phyloP scores from a whole-genome alignment of 2,113 vertebrate species.

The Xerus inauris region DNA sequence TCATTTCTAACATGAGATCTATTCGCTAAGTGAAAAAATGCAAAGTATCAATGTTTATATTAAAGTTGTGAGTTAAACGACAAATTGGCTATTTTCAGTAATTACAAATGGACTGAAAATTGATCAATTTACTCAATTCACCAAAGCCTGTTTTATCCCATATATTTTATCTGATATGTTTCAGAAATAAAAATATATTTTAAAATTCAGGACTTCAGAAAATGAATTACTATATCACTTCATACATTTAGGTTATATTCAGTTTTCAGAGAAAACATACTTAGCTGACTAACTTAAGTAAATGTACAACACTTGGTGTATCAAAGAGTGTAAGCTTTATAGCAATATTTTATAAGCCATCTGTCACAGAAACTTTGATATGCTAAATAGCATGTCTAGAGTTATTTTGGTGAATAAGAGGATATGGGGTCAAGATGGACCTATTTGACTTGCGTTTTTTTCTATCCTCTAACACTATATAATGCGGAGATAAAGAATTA shows the following conservation, averaged over 20 bases:
- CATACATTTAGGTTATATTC: constrained; percentile 30
- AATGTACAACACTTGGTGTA: background rate
- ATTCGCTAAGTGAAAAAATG: constrained; percentile 29
- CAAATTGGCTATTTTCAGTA: background rate
- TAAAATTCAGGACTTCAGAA: constrained; percentile 23
- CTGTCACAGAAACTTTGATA: background rate
- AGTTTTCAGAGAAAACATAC: constrained; percentile 51
- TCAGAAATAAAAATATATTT: constrained; percentile 50
- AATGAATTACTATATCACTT: constrained; percentile 28
- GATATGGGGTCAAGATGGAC: background rate
- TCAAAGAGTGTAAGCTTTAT: background rate
- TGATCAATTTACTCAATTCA: constrained; percentile 6
- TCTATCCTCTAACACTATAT: background rate
- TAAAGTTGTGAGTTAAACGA: constrained; percentile 40
- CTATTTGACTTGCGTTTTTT: background rate
- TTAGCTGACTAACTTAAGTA: background rate
- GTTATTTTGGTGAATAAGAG: constrained; percentile 23
- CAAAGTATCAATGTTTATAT: constrained; percentile 4
- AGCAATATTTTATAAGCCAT: background rate
- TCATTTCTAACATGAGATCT: constrained; percentile 10
- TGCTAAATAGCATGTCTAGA: background rate
- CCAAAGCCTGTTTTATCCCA: constrained; percentile 20
- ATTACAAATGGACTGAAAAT: constrained; percentile 15
- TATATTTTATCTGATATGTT: too few relatives aligned
- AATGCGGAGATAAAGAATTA: background rate